These are phyloP conservation scores for Myrmecophaga tridactyla DNA, from an alignment of 2,113 vertebrate species.

Conservation along the genomic window DNA sequence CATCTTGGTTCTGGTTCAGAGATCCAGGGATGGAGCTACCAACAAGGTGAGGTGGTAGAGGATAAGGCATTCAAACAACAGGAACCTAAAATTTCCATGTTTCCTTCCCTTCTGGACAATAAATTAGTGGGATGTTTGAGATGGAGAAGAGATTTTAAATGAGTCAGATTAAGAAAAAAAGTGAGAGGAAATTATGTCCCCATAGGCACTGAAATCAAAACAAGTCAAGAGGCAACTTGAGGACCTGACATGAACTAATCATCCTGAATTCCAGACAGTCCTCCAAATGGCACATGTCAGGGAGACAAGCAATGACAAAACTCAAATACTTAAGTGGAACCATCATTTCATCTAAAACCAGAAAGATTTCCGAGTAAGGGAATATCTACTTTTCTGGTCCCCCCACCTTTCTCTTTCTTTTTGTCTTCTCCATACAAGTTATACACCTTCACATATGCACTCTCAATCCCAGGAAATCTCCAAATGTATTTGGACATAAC, in stretches of 20 bases:
- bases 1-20: conserved; percentile 55
- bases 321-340: conserved; percentile 32
- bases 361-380: conserved; percentile 34
- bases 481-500: conserved; percentile 42
- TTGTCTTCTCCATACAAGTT: conserved; percentile 37
- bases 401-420: not conserved
- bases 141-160: conserved; percentile 69
- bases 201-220: conserved; percentile 79
- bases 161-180: conserved; percentile 58
- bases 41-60: conserved; percentile 40
- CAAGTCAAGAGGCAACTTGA: conserved; percentile 48
- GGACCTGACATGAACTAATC: conserved; percentile 35
- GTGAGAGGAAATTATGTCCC: conserved; percentile 78
- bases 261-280: conserved; percentile 60
- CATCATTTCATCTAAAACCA: not conserved
- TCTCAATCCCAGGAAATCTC: conserved; percentile 14
- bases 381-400: not conserved
- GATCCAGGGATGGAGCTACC: conserved; percentile 62
- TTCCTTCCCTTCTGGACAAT: conserved; percentile 71
- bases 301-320: conserved; percentile 38
- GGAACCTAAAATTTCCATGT: conserved; percentile 25
- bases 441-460: not conserved
- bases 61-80: conserved; percentile 64
- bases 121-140: conserved; percentile 64
- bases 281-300: conserved; percentile 35